A percentile compares a stretch with the other conserved stretches of the same genome.
Conservation (phyloP, 2,113 vertebrate species). For the Paramisgurnus dabryanus region DNA sequence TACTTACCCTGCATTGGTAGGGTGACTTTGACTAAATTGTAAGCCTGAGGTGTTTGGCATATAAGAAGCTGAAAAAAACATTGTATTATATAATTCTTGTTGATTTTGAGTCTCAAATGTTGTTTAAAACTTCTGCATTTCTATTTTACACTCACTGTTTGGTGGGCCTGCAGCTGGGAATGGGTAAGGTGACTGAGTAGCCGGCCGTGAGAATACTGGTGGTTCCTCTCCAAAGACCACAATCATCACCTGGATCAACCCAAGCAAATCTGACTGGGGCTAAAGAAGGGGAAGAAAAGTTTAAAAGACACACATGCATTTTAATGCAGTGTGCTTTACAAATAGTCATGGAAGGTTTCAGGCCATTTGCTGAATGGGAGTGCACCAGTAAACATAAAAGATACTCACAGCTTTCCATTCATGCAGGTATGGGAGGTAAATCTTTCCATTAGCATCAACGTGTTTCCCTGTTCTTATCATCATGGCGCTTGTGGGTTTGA, state of each 20-base stretch:
- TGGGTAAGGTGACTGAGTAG: slow-evolving; percentile 82
- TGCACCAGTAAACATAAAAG: neutral
- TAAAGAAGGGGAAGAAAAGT: slow-evolving; percentile 58
- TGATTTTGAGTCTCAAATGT: neutral
- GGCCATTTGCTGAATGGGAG: too few relatives aligned
- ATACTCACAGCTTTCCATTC: slow-evolving; percentile 95
- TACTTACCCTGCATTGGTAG: slow-evolving; percentile 49
- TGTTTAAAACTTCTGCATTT: neutral
- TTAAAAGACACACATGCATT: neutral
- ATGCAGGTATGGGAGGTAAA: slow-evolving; percentile 96
- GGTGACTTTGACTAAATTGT: slow-evolving; percentile 48
- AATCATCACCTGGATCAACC: slow-evolving; percentile 96
- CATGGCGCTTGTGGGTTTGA: slow-evolving; percentile 97
- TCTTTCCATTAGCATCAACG: slow-evolving; percentile 96
- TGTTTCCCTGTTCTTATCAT: slow-evolving; percentile 99
- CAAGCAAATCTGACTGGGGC: slow-evolving; percentile 92
- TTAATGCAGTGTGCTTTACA: neutral
- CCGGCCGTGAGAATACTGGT: slow-evolving; percentile 93
- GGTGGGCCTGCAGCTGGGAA: slow-evolving; percentile 92
- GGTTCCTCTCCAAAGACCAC: slow-evolving; percentile 97
- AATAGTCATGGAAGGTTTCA: neutral
- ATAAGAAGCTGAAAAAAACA: slow-evolving; percentile 47
- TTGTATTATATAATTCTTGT: neutral
- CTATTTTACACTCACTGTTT: slow-evolving; percentile 78
- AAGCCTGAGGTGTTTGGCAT: slow-evolving; percentile 39